These are phyloP conservation scores for Ciconia maguari DNA, from an alignment of 2,113 vertebrate species.

Conservation along the genomic window DNA sequence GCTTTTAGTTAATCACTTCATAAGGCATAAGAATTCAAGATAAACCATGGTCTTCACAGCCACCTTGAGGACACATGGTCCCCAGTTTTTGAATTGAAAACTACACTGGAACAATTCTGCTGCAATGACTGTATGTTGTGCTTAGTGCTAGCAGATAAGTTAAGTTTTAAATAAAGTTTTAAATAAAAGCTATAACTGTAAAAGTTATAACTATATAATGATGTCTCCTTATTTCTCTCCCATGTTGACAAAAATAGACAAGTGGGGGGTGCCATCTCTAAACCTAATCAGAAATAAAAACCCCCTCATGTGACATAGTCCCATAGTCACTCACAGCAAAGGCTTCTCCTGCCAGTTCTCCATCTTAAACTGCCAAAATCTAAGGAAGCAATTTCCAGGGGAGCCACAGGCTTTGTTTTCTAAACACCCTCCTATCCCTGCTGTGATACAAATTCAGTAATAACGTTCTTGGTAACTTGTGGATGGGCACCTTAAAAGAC, in stretches of 20 bases:
- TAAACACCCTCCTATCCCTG: not conserved
- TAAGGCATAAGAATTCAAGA: not conserved
- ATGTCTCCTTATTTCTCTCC: not conserved
- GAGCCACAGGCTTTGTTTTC: not conserved
- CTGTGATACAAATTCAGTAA: not conserved
- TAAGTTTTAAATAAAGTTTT: not conserved
- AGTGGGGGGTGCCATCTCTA: not conserved
- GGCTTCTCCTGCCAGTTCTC: not conserved
- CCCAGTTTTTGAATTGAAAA: not conserved
- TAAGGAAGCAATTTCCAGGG: not conserved
- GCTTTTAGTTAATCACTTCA: not conserved
- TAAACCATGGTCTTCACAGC: not conserved
- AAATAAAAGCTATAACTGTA: not conserved
- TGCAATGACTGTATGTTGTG: not conserved
- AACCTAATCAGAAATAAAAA: not conserved
- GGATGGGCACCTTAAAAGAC: not conserved
- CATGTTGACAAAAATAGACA: not conserved
- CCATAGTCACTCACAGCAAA: not conserved
- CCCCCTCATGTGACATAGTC: not conserved
- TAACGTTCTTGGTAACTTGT: not conserved
- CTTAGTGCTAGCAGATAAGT: fast-evolving
- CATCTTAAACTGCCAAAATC: not conserved
- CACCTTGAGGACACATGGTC: not conserved
- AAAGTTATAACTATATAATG: not conserved
- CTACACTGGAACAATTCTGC: not conserved